phyloP scores from a whole-genome alignment of 2,888 invertebrate genomes.

The Drosophila limbata region DNA sequence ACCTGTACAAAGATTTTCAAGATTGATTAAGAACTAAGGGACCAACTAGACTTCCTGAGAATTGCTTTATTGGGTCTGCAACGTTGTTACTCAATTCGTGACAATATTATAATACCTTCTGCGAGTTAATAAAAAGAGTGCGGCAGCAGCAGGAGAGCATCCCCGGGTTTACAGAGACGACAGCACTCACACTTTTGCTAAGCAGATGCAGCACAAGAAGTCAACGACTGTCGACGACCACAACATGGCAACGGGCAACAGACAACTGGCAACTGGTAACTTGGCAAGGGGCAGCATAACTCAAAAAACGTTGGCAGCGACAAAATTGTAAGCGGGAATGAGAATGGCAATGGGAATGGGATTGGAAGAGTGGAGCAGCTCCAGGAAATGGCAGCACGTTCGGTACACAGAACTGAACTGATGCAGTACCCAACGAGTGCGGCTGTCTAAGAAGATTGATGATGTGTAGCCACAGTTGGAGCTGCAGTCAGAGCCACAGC shows the following conservation, averaged over 20 bases:
- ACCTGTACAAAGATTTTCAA: too few relatives aligned
- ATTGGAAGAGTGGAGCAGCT: background rate
- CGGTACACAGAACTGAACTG: slow-evolving; percentile 64
- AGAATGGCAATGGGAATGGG: slow-evolving; percentile 10
- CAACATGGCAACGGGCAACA: slow-evolving; percentile 52
- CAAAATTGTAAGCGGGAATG: slow-evolving; percentile 59
- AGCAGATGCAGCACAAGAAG: slow-evolving; percentile 71
- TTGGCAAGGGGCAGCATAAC: slow-evolving; percentile 64
- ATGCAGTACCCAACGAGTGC: slow-evolving; percentile 58
- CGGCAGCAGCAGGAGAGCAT: slow-evolving; percentile 42
- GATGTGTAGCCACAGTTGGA: slow-evolving; percentile 52
- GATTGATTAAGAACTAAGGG: too few relatives aligned
- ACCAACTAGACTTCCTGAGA: too few relatives aligned
- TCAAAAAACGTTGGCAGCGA: slow-evolving; percentile 68
- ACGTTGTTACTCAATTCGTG: too few relatives aligned
- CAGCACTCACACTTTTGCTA: slow-evolving; percentile 54
- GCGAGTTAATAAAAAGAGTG: slow-evolving; percentile 45
- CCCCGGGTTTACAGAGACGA: slow-evolving; percentile 15
- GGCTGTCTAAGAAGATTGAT: slow-evolving; percentile 78
- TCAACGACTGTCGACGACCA: slow-evolving; percentile 70
- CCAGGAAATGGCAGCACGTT: slow-evolving; percentile 74
- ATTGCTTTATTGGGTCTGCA: too few relatives aligned
- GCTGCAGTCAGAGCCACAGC: slow-evolving; percentile 32
- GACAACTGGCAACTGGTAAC: slow-evolving; percentile 30
- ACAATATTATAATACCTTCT: background rate